phyloP scores from a whole-genome alignment of 2,888 invertebrate species.

The Entomobrya multifasciata region DNA sequence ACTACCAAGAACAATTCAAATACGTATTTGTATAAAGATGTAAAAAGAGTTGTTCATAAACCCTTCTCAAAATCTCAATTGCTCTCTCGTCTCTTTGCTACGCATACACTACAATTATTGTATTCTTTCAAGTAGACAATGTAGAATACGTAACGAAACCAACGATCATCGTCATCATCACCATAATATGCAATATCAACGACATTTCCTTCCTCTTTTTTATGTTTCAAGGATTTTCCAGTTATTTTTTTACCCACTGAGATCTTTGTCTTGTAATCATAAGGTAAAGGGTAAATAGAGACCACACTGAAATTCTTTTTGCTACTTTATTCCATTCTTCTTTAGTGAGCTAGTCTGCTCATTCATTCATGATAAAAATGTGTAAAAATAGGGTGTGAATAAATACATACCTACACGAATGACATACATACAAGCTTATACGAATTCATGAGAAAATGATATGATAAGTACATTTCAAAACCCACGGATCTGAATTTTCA shows the following conservation, averaged over 20 bases:
- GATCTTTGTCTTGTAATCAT: conserved; percentile 12
- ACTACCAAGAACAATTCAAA: neutral
- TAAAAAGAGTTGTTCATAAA: neutral
- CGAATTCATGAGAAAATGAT: conserved; percentile 35
- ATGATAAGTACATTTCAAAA: neutral
- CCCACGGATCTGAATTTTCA: no score
- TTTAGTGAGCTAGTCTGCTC: conserved; percentile 36
- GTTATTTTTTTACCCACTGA: conserved; percentile 31
- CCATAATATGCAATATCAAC: neutral
- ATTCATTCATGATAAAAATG: conserved; percentile 57
- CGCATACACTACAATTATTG: conserved; percentile 13
- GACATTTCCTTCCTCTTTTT: conserved; percentile 39
- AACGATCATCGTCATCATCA: neutral
- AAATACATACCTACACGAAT: conserved; percentile 8
- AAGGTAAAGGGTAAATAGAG: conserved; percentile 54
- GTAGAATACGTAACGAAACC: conserved; percentile 2
- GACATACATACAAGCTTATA: neutral
- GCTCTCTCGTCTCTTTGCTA: neutral
- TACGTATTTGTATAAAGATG: no score
- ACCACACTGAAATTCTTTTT: conserved; percentile 49
- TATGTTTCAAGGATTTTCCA: conserved; percentile 48
- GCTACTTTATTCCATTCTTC: neutral
- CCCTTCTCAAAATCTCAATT: neutral
- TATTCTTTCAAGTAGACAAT: conserved; percentile 21
- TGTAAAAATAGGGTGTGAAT: conserved; percentile 48